Conservation (phyloP, 2,113 vertebrate genomes). For the Lagopus muta region DNA sequence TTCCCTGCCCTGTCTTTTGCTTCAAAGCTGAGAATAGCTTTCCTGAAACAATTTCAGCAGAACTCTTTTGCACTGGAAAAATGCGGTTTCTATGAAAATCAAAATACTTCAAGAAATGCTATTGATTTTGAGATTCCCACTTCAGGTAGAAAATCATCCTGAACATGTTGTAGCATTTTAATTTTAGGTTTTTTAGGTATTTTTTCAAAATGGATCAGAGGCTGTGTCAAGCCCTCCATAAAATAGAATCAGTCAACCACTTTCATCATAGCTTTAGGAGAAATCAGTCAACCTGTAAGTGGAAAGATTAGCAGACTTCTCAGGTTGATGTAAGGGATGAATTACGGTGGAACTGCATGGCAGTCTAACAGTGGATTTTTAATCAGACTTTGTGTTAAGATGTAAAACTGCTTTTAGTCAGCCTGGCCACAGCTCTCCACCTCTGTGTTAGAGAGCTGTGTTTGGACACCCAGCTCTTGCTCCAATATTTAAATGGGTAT, state of each 20-base stretch:
- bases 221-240: neutral
- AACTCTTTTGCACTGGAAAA: neutral
- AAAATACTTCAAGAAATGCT: neutral
- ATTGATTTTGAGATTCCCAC: neutral
- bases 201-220: neutral
- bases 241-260: neutral
- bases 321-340: neutral
- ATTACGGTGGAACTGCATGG: neutral
- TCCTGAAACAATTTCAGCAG: neutral
- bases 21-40: neutral
- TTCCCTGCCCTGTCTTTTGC: neutral
- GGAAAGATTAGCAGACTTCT: neutral
- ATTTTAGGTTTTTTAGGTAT: neutral
- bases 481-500: neutral
- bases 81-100: neutral
- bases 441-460: neutral
- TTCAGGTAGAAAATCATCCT: neutral
- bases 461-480: neutral
- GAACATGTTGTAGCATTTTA: neutral
- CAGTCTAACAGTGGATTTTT: neutral
- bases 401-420: neutral
- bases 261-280: neutral
- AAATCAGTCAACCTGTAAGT: neutral
- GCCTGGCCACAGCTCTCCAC: neutral
- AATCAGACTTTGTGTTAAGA: neutral